These are phyloP conservation scores for Pachliopta kotzebuea DNA, from an alignment of 2,888 invertebrate species.

Conservation along the genomic window DNA sequence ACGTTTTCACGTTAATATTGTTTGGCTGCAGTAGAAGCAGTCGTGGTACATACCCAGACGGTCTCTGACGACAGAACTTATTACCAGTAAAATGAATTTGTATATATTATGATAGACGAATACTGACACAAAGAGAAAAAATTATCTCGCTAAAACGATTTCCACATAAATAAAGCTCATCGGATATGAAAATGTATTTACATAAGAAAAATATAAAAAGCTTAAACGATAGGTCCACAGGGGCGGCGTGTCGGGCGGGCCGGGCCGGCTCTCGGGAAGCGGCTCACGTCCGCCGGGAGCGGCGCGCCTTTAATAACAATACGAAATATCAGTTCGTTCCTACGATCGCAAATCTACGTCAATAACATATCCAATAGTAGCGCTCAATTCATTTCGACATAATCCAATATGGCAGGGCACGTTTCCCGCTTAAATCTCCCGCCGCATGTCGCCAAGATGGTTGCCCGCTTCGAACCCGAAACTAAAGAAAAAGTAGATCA, in stretches of 20 bases:
- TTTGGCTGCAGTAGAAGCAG: too few relatives aligned
- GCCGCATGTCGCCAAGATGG: constrained; percentile 81
- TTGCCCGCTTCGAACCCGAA: constrained; percentile 72
- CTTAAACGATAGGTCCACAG: constrained; percentile 77
- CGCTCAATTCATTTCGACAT: constrained; percentile 78
- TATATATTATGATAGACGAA: constrained; percentile 57
- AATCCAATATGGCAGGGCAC: constrained; percentile 79
- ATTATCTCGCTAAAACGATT: constrained; percentile 80
- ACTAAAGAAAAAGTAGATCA: constrained; percentile 79
- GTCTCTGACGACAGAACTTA: too few relatives aligned
- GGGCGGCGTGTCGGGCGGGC: constrained; percentile 65
- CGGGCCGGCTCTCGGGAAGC: constrained; percentile 53
- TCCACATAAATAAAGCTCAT: constrained; percentile 81
- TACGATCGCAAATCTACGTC: constrained; percentile 80
- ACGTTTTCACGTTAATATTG: too few relatives aligned
- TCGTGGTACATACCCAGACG: too few relatives aligned
- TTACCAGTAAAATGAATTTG: neutral
- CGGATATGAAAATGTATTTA: constrained; percentile 79
- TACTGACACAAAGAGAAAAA: constrained; percentile 67
- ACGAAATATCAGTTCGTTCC: constrained; percentile 81
- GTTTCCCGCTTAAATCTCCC: constrained; percentile 79
- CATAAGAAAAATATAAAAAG: constrained; percentile 81
- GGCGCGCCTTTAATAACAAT: constrained; percentile 77
- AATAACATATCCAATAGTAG: constrained; percentile 81
- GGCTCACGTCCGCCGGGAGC: constrained; percentile 66